A percentile compares a stretch with the other conserved stretches of the same genome.
Evolutionary conservation across 2,888 invertebrate genomes (phyloP).

Genomic region (Serripes groenlandicus): DNA sequence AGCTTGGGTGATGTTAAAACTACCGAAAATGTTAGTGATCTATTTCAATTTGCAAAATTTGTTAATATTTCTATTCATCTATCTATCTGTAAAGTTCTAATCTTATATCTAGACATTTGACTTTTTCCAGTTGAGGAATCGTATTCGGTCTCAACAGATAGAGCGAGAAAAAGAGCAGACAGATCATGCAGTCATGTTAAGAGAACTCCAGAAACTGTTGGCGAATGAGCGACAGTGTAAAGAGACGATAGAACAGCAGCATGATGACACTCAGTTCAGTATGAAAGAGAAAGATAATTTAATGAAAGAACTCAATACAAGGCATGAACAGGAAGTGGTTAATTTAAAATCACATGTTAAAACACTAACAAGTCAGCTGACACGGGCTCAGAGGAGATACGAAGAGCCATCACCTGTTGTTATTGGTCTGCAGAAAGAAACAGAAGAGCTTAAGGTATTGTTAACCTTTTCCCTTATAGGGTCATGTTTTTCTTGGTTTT

Average conservation of each 20-base stretch:
- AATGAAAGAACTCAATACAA: constrained; percentile 70
- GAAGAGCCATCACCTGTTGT: constrained; percentile 90
- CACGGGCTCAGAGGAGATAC: constrained; percentile 90
- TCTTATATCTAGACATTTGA: too few species aligned
- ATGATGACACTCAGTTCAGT: constrained; percentile 75
- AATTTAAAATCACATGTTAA: constrained; percentile 90
- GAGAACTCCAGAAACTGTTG: constrained; percentile 93
- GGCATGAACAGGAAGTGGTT: constrained; percentile 81
- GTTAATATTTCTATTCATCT: too few species aligned
- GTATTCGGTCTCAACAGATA: constrained; percentile 92
- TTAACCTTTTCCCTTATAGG: too few species aligned
- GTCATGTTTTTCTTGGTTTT: too few species aligned
- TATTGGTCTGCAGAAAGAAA: constrained; percentile 91
- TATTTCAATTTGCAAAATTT: too few species aligned
- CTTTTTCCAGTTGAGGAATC: constrained; percentile 75
- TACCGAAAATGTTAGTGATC: too few species aligned
- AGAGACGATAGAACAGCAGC: constrained; percentile 90
- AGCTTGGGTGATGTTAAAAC: too few species aligned
- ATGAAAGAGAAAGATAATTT: constrained; percentile 74
- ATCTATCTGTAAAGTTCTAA: too few species aligned
- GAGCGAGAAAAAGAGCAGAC: constrained; percentile 93
- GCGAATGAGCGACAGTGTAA: constrained; percentile 91
- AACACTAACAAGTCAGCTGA: constrained; percentile 89
- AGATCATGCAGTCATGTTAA: constrained; percentile 92
- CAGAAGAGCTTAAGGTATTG: constrained; percentile 90